Conservation (phyloP, 2,797 vertebrate species). For the Podarcis siculus region DNA sequence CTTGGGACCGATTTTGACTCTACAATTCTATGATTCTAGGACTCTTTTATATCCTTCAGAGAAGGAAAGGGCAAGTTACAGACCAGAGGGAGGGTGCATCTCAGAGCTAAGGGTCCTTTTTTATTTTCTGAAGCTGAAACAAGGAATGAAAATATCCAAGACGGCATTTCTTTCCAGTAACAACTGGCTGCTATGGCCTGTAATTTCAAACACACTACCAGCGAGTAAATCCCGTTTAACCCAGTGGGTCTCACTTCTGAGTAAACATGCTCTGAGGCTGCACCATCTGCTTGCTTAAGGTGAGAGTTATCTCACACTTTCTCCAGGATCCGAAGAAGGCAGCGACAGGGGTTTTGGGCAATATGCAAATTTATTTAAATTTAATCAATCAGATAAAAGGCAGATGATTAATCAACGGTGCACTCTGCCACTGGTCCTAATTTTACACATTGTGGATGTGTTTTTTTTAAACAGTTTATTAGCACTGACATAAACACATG, state of each 20-base stretch:
- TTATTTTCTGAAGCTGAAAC: background rate
- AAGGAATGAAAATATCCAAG: background rate
- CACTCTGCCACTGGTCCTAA: background rate
- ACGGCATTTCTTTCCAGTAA: too few relatives aligned
- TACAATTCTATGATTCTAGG: too few relatives aligned
- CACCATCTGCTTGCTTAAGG: background rate
- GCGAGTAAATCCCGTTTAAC: background rate
- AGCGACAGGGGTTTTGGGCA: background rate
- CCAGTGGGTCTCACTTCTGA: background rate
- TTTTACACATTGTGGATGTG: background rate
- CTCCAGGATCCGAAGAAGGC: background rate
- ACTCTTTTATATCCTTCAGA: too few relatives aligned
- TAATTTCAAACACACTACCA: background rate
- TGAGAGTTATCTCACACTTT: background rate
- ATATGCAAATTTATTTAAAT: conserved; percentile 30
- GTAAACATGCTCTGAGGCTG: background rate
- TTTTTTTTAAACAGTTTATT: background rate
- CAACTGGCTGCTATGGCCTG: background rate
- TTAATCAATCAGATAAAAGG: conserved; percentile 28
- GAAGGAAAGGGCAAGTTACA: background rate
- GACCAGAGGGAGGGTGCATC: background rate
- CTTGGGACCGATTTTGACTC: too few relatives aligned
- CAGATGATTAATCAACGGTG: background rate
- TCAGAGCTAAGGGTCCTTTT: background rate
- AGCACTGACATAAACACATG: background rate